Conservation (phyloP, 2,113 vertebrate genomes). For the Carassius carassius region DNA sequence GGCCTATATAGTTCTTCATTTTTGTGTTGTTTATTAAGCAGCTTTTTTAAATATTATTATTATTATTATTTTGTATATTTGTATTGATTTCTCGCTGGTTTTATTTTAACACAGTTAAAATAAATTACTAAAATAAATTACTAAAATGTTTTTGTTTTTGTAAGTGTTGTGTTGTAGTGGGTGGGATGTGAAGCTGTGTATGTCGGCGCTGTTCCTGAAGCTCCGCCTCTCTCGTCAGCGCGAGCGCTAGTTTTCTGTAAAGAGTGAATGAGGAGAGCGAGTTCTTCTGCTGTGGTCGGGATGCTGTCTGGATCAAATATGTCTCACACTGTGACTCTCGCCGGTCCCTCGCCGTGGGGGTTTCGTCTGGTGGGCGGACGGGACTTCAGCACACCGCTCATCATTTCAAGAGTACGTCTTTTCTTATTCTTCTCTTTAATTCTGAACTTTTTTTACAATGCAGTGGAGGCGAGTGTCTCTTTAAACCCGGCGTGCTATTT, state of each 20-base stretch:
- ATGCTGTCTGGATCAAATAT: conserved; percentile 64
- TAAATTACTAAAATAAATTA: too few relatives aligned
- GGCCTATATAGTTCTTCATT: too few relatives aligned
- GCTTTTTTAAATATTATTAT: too few relatives aligned
- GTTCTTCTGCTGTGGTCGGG: conserved; percentile 58
- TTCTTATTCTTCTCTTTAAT: conserved; percentile 21
- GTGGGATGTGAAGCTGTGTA: not conserved
- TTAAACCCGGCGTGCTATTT: not conserved
- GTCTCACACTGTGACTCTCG: conserved; percentile 85
- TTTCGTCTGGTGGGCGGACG: conserved; percentile 94
- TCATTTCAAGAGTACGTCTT: conserved; percentile 90
- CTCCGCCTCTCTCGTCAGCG: not conserved
- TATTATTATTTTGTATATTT: too few relatives aligned
- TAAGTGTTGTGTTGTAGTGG: not conserved
- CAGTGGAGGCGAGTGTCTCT: too few relatives aligned
- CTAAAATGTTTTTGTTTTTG: too few relatives aligned
- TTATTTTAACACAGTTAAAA: too few relatives aligned
- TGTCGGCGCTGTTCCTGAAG: not conserved
- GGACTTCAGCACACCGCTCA: conserved; percentile 92
- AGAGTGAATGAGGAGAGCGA: conserved; percentile 61
- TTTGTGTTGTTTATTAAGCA: too few relatives aligned
- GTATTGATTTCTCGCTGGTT: too few relatives aligned
- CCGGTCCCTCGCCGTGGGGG: conserved; percentile 93
- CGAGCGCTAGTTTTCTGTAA: conserved; percentile 59
- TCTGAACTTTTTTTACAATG: not conserved